Percentiles rank a stretch among this genome's conserved stretches.
Conservation (phyloP, 1,140 invertebrate species). For the Neodiprion virginianus region DNA sequence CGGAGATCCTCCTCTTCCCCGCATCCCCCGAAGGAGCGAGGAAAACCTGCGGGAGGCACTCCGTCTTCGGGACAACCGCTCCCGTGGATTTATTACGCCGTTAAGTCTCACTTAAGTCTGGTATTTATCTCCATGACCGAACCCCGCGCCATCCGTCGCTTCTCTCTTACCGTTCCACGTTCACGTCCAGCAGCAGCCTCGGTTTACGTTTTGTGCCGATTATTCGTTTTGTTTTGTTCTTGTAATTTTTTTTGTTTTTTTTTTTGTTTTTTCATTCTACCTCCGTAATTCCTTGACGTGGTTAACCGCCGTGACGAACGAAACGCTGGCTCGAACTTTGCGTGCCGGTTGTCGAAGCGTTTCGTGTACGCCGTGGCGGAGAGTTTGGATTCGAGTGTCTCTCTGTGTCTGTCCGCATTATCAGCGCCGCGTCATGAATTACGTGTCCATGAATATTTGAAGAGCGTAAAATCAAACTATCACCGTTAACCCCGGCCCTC, state of each 20-base stretch:
- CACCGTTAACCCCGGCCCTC: background rate
- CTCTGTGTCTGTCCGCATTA: background rate
- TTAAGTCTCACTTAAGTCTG: slow-evolving; percentile 42
- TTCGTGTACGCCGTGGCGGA: no score
- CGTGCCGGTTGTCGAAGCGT: no score
- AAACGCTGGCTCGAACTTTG: no score
- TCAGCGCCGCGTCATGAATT: background rate
- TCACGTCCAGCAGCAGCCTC: background rate
- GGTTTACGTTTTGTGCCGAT: no score
- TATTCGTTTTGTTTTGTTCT: no score
- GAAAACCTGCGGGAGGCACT: slow-evolving; percentile 18
- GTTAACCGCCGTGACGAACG: no score
- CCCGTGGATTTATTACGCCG: slow-evolving; percentile 47
- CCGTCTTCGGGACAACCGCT: slow-evolving; percentile 28
- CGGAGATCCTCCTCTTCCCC: slow-evolving; percentile 3
- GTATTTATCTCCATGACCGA: slow-evolving; percentile 41
- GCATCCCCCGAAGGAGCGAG: slow-evolving; percentile 8
- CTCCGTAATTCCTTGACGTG: no score
- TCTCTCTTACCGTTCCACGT: background rate
- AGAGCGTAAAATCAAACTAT: background rate
- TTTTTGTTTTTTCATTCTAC: no score
- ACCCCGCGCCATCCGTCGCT: background rate
- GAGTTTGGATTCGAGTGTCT: background rate
- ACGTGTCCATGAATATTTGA: slow-evolving; percentile 5
- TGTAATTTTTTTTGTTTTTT: no score